phyloP scores from a whole-genome alignment of 2,888 invertebrate genomes.

The Sesia bembeciformis region DNA sequence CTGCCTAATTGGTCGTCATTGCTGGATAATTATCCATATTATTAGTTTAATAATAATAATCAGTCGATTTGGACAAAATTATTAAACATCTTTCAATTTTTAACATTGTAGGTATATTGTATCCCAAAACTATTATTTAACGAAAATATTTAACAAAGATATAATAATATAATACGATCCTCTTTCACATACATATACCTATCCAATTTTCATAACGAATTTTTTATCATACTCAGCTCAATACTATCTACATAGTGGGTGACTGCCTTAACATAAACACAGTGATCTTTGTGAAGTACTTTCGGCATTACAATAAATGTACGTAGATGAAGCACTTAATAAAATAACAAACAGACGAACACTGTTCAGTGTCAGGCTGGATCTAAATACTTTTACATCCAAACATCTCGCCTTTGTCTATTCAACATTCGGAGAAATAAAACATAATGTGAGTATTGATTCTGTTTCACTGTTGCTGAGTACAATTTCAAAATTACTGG shows the following conservation, averaged over 20 bases:
- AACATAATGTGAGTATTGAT: neutral
- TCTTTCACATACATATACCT: no score
- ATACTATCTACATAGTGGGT: neutral
- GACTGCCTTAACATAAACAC: neutral
- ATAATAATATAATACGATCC: no score
- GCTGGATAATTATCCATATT: no score
- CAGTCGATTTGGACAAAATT: no score
- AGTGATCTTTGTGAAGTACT: neutral
- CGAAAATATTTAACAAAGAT: no score
- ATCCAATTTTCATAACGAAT: no score
- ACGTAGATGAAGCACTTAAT: conserved; percentile 50
- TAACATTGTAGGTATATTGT: no score
- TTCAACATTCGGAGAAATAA: neutral
- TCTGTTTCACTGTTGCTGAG: neutral
- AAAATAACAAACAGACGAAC: conserved; percentile 56
- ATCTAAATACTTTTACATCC: conserved; percentile 41
- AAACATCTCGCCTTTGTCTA: neutral
- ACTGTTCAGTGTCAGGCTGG: conserved; percentile 50
- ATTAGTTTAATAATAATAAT: no score
- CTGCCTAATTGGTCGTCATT: no score
- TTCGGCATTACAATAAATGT: conserved; percentile 59
- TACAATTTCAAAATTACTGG: neutral
- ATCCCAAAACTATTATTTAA: no score
- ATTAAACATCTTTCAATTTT: no score
- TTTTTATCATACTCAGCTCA: no score